Conservation (phyloP, 2,797 vertebrate species). For the Sebastes baramenuke region DNA sequence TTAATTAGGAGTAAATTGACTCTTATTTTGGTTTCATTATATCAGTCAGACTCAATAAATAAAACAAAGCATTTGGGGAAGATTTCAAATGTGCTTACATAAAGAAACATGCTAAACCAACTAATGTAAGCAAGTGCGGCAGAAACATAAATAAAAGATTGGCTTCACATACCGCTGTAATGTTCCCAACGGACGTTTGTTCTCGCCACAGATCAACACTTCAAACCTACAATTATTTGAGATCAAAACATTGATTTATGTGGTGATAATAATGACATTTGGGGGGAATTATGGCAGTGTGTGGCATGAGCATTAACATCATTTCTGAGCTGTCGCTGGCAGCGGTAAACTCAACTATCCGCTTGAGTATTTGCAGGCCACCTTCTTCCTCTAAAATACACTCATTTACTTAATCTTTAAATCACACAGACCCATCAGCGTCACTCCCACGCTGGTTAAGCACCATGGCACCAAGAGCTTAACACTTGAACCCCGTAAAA, state of each 20-base stretch:
- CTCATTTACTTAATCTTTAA: conserved; percentile 6
- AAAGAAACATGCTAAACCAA: background rate
- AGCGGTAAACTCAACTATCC: background rate
- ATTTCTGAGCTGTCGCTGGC: background rate
- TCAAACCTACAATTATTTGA: background rate
- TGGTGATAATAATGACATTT: background rate
- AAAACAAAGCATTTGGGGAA: background rate
- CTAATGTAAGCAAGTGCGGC: background rate
- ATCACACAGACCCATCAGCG: background rate
- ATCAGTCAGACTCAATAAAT: background rate
- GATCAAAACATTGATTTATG: conserved; percentile 11
- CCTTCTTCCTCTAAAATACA: background rate
- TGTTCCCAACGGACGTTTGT: background rate
- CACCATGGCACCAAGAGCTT: background rate
- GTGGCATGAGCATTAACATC: background rate
- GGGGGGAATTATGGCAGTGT: background rate
- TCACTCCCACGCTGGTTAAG: background rate
- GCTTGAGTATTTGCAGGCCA: background rate
- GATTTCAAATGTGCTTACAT: background rate
- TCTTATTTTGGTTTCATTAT: background rate
- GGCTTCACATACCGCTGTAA: background rate
- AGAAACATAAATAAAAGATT: conserved; percentile 4
- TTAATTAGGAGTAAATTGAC: background rate
- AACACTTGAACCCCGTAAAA: background rate
- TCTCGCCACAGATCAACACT: background rate